Evolutionary conservation across 2,888 invertebrate species (phyloP), one percentile per base, ranked within the genome.

Genomic region (Plagodis dolabraria): DNA sequence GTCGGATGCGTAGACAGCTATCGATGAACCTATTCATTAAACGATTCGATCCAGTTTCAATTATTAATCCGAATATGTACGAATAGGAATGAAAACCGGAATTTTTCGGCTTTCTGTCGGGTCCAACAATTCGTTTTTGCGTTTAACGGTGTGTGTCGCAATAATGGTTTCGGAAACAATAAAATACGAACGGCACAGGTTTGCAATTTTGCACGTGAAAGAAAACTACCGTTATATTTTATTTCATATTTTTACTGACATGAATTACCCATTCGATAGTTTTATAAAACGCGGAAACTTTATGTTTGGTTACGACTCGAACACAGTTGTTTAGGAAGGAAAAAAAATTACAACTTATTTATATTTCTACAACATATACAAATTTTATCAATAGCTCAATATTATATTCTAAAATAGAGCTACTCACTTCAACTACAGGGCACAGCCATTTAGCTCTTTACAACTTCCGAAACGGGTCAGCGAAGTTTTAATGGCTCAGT

Each of bases 61-160:
- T 81, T 79, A 82, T 75, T 70, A 64, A 53, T 50, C 53, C 43
- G 48, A 74, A 69, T 74, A 71, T 67, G 66, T 71, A 71, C 71
- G 68, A 72, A 69, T 74, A 74, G 72, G 36, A 48, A 49, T 71
- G 68, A 72, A 48, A 46, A 47, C 12, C n/a, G 34, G 42, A 53
- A 69, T 75, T 80, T 77, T 80, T 83, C 70, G 70, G 74, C 72
- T 76, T 74, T 69, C 72, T 68, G 71, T 69, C 70, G 70, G 69
- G 62, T 63, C 70, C 79, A 55, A 49, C 50, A 33, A 43, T 76
- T 75, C 71, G 76, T 81, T 82, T 85, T 83, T 76, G 77, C 71
- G 83, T 83, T 82, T 76, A 86, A 83, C 83, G 83, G 76, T 73
- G 80, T 83, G 85, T 82, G 77, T 80, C 84, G 83, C 51, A 65